Base-by-base conservation (phyloP, 2,113 vertebrate genomes). In the Copsychus sechellarum region DNA sequence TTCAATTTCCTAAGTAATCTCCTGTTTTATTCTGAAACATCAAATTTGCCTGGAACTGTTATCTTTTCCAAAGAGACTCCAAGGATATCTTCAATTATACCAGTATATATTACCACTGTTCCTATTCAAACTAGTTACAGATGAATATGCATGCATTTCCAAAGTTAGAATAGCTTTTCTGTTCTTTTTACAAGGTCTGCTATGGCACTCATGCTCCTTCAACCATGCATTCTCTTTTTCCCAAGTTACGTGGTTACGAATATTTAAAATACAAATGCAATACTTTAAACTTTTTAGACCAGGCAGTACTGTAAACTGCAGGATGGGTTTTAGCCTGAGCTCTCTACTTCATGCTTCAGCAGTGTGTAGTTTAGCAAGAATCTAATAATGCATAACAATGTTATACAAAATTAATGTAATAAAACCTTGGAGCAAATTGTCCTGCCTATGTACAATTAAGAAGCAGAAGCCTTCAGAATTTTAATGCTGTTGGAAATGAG, bases 391-490 rank as follows among this genome's bases (percentile, higher is more conserved):
- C 81, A 48, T 93, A 96, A 96, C 84, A 90, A 47, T 88, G 76
- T 93, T 93, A 85, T 82, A 92, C 43, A 96, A 94, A 96, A 96
- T 92, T 93, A 96, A 96, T 86, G 31, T 81, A 87, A 96, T 94
- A 95, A 96, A 95, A 88, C 76, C 76, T 62, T 90, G 92, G 40
- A 93, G 78, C 61, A 97, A 96, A 93, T 88, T 94, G 90, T 81
- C 78, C 77, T 95, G 67, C 50, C 71, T 95, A 45, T 89, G 89
- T 88, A 87, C 86, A 93, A 83, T 94, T 96, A 95, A 88, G 84
- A 95, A 93, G 69, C 48, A 95, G 69, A 40, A 90, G 71, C 62
- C 51, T 71, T 91, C 67, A 71, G 88, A 96, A 96, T 95, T 76
- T 57, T 91, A 94, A 90, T 94, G 57, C 54, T 88, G 31, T 40